Evolutionary conservation across 2,888 invertebrate species (phyloP), one percentile per base, ranked within the genome.

Genomic region (Clusia tigrina): DNA sequence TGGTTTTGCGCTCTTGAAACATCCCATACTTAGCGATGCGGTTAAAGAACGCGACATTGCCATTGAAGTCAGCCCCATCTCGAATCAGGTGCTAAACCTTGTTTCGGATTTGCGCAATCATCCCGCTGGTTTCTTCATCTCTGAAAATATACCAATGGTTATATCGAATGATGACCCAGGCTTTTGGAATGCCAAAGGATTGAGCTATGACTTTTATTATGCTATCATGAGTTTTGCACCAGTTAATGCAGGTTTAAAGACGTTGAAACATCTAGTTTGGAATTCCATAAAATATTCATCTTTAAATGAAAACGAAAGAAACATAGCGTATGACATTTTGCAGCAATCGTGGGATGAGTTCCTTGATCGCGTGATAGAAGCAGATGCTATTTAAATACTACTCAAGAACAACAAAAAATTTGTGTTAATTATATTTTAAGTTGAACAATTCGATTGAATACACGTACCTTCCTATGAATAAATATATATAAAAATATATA

Each of bases 181-280:
- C 0, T 84, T 88, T 15, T 90, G 89, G 89, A 86, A 86, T 26
- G 85, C 87, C 0, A 84, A 83, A 42, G 89, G 85, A 0, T 76
- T 90, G 1, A 89, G 88, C 69, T 88, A 89, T 73, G 90, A 90
- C 72, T 89, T 88, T 76, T 90, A 90, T 77, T 86, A 88, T 73
- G 87, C 87, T 1, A 89, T 90, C 68, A 87, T 90, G 86, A 88
- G 87, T 2, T 85, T 90, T 71, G 87, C 88, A 53, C 86, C 88
- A 1, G 81, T 83, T 26, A 81, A 84, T 58, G 85, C 87, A 0
- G 90, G 89, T 25, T 75, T 90, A 10, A 84, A 86, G 58, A 81
- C 87, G 6, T 81, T 91, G 1, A 90, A 90, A 71, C 86, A 87
- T 64, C 81, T 90, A 1, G 89, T 88, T 0, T 79, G 86, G 64